Conservation (phyloP, 2,797 vertebrate species). For the Eulemur albifrons region DNA sequence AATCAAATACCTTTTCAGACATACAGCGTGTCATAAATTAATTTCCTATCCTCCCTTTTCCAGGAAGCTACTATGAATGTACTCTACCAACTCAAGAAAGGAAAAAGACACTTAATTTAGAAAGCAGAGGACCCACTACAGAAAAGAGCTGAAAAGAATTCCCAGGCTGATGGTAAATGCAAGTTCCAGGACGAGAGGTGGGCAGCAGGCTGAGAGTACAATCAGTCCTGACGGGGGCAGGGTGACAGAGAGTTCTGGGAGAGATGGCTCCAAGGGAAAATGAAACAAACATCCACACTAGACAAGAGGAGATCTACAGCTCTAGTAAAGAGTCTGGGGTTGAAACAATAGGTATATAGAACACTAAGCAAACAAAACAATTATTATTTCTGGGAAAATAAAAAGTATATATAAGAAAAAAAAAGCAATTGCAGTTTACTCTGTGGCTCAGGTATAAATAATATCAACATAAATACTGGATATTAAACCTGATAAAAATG, state of each 20-base stretch:
- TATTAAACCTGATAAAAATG: conserved; percentile 6
- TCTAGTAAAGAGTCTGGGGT: background rate
- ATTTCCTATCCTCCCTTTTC: background rate
- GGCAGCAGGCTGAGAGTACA: background rate
- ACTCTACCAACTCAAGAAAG: background rate
- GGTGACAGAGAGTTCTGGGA: background rate
- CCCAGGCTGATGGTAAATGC: background rate
- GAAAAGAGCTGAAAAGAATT: background rate
- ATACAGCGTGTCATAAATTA: background rate
- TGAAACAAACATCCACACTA: background rate
- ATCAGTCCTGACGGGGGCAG: background rate
- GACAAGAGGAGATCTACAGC: background rate
- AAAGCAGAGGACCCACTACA: background rate
- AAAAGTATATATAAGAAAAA: background rate
- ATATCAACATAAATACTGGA: background rate
- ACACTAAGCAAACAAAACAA: conserved; percentile 4
- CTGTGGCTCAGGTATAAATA: background rate
- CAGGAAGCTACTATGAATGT: background rate
- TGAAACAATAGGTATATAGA: background rate
- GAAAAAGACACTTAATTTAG: background rate
- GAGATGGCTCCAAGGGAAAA: background rate
- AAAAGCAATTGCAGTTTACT: background rate
- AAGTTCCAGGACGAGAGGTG: background rate
- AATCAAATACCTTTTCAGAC: background rate
- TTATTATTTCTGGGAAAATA: background rate